Evolutionary conservation across 2,797 vertebrate genomes (phyloP), one percentile per base, ranked within the genome.

Genomic region (Taenioides sp.): DNA sequence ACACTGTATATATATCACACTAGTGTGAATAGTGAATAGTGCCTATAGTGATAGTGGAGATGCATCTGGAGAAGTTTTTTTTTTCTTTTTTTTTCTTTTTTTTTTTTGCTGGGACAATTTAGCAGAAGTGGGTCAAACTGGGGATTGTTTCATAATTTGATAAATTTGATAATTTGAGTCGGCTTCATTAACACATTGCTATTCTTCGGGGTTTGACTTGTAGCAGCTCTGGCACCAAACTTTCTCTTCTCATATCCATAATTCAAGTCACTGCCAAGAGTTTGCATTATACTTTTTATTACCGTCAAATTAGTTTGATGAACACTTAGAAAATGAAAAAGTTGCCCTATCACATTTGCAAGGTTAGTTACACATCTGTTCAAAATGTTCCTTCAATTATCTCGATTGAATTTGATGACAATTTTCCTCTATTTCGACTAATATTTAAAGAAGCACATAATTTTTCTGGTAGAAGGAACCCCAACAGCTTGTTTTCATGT

Each of bases 71-170:
- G 0, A 4, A 31, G 28, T 4, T 31, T 28, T 28, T n/a, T n/a
- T n/a, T n/a, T n/a, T n/a, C n/a, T n/a, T n/a, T n/a, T n/a, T n/a
- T n/a, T n/a, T 0, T 31, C 4, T 4, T 31, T 31, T 4, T 31
- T 31, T 4, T 31, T 31, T 31, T 84, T 73, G 73, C 75, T 47
- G 37, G 18, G 1, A 73, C 70, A 72, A 54, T 22, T 80, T 57
- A 58, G 61, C 34, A 65, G 67, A 90, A 86, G 81, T 80, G 75
- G 80, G 84, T 89, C 86, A 86, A 80, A 77, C 72, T 61, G 79
- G 50, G 67, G 54, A 80, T 87, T 85, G 64, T 86, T 84, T 81
- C 65, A 71, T 76, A 71, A 65, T 74, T 67, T 23, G 17, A 54
- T 49, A 68, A 37, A 57, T 47, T 67, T 23, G 17, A 54, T 49